phyloP scores from a whole-genome alignment of 2,888 invertebrate species.

The Drepanosiphum platanoidis region DNA sequence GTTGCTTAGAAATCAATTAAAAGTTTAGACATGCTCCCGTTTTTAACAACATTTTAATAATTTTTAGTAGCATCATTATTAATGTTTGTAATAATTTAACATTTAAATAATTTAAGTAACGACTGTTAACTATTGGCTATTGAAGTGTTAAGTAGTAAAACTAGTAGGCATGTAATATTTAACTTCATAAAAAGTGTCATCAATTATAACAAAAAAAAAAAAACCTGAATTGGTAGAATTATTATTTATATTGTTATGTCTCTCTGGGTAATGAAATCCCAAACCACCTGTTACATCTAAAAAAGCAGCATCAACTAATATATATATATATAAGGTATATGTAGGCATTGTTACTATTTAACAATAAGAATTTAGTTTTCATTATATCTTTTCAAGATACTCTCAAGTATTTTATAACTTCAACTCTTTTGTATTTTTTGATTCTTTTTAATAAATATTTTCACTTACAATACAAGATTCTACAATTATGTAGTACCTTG shows the following conservation, averaged over 20 bases:
- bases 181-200: not conserved
- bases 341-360: slow-evolving; percentile 11
- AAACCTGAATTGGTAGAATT: not conserved
- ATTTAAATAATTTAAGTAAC: not conserved
- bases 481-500: too few species aligned
- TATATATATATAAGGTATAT: not conserved
- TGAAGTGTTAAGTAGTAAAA: not conserved
- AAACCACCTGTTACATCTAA: slow-evolving; percentile 24
- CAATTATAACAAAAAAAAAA: not conserved
- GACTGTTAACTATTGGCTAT: too few species aligned
- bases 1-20: too few species aligned
- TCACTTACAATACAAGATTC: too few species aligned
- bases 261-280: not conserved
- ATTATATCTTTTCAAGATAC: not conserved
- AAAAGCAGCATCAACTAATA: not conserved
- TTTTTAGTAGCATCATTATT: not conserved
- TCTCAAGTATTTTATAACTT: not conserved
- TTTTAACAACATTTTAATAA: not conserved
- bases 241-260: slow-evolving; percentile 3
- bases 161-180: not conserved
- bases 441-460: not conserved
- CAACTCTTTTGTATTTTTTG: not conserved
- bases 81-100: not conserved
- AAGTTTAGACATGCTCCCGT: too few species aligned
- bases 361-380: slow-evolving; percentile 33